Conservation (phyloP, 1,140 invertebrate species). For the Palaemon carinicauda region DNA sequence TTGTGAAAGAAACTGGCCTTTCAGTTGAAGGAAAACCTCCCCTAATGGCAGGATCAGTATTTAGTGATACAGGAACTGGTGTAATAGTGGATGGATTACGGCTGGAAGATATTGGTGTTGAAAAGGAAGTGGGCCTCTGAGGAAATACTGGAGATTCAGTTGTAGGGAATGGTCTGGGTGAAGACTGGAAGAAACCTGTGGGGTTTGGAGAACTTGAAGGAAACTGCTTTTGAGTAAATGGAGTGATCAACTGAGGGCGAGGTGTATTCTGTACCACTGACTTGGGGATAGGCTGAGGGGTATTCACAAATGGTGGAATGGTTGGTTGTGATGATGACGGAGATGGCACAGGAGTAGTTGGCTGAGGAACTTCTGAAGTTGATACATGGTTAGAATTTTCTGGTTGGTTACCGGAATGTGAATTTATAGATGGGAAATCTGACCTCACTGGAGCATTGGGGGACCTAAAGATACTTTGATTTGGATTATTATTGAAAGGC, state of each 20-base stretch:
- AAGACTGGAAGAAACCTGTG: neutral
- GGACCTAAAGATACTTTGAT: constrained; percentile 13
- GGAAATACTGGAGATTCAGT: neutral
- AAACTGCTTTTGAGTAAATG: too few relatives aligned
- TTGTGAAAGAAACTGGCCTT: neutral
- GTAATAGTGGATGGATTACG: neutral
- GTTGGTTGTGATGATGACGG: neutral
- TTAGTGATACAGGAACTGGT: neutral
- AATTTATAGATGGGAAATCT: constrained; percentile 1
- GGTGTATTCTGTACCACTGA: neutral
- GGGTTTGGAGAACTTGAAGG: too few relatives aligned
- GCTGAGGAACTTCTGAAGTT: too few relatives aligned
- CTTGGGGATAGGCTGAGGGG: neutral
- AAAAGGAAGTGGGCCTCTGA: neutral
- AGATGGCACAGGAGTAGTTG: neutral
- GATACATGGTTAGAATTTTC: neutral
- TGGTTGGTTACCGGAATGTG: neutral
- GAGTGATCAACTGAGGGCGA: neutral
- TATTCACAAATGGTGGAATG: neutral
- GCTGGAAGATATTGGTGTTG: neutral
- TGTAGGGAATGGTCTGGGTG: neutral
- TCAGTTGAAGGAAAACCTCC: neutral
- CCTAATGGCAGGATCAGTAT: too few relatives aligned
- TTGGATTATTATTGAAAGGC: neutral
- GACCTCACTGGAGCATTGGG: neutral